Evolutionary conservation across 2,888 invertebrate species (phyloP).

Genomic region (Melangyna quadrimaculata): DNA sequence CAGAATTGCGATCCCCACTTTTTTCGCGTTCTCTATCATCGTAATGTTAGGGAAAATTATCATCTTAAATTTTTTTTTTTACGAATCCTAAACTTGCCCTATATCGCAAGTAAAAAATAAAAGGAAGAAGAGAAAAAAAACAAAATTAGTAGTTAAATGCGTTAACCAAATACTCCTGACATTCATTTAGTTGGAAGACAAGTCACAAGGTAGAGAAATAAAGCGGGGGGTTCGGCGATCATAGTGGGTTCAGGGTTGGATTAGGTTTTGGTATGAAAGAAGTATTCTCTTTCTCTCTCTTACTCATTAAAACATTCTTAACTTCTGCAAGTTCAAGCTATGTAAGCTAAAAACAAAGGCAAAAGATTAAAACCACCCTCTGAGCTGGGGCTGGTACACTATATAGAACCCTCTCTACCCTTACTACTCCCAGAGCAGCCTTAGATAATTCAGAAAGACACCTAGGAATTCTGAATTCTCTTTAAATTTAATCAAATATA

Average conservation of each 20-base stretch:
- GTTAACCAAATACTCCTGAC: constrained; percentile 38
- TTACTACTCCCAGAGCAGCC: neutral
- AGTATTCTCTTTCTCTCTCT: constrained; percentile 22
- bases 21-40: too few relatives aligned
- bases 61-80: too few relatives aligned
- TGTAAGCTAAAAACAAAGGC: neutral
- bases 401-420: neutral
- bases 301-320: constrained; percentile 51
- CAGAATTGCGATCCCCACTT: too few relatives aligned
- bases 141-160: constrained; percentile 39
- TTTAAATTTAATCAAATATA: constrained; percentile 70
- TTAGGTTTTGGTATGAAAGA: neutral
- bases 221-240: neutral
- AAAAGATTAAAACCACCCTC: constrained; percentile 21
- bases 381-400: neutral
- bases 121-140: neutral
- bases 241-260: too few relatives aligned
- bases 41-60: too few relatives aligned
- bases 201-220: neutral
- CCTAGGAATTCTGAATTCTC: constrained; percentile 64
- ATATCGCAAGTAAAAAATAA: too few relatives aligned
- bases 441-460: constrained; percentile 41
- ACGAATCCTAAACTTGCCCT: too few relatives aligned
- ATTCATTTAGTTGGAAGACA: constrained; percentile 9
- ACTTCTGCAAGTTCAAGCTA: constrained; percentile 15